Percentiles rank a stretch among this genome's conserved stretches.
Evolutionary conservation across 2,797 vertebrate species (phyloP).

Genomic region (Macropodus opercularis): DNA sequence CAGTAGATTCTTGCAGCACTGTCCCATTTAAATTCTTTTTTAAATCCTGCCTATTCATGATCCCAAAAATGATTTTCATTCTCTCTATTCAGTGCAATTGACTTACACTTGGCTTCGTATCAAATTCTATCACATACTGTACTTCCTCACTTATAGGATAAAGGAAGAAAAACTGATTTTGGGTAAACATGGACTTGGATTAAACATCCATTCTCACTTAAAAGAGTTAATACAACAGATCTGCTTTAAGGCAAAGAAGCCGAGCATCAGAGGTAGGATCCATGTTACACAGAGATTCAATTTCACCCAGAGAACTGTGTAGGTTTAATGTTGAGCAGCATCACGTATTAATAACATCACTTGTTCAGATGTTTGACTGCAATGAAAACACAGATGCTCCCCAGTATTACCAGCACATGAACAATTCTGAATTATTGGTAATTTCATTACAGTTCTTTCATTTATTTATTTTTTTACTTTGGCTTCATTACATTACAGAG

Average conservation of each 20-base stretch:
- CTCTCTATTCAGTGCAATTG: background rate
- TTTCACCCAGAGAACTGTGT: background rate
- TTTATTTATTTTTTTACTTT: no score
- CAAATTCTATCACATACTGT: background rate
- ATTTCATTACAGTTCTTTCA: no score
- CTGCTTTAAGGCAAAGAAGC: background rate
- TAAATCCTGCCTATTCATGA: slow-evolving; percentile 16
- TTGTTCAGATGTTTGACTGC: background rate
- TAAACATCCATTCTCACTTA: background rate
- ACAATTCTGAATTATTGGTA: no score
- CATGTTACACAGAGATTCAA: background rate
- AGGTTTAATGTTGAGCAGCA: background rate
- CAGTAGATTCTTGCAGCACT: slow-evolving; percentile 20
- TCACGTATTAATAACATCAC: background rate
- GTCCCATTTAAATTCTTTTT: slow-evolving; percentile 28
- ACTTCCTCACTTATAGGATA: background rate
- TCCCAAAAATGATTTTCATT: slow-evolving; percentile 22
- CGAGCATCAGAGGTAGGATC: background rate
- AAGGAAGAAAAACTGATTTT: background rate
- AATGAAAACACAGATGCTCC: background rate
- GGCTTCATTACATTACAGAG: no score
- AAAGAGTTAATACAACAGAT: background rate
- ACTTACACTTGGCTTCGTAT: slow-evolving; percentile 8
- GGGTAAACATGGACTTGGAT: background rate
- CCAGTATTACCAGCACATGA: background rate